Evolutionary conservation across 2,113 vertebrate genomes (phyloP).

Genomic region (Craseonycteris thonglongyai): DNA sequence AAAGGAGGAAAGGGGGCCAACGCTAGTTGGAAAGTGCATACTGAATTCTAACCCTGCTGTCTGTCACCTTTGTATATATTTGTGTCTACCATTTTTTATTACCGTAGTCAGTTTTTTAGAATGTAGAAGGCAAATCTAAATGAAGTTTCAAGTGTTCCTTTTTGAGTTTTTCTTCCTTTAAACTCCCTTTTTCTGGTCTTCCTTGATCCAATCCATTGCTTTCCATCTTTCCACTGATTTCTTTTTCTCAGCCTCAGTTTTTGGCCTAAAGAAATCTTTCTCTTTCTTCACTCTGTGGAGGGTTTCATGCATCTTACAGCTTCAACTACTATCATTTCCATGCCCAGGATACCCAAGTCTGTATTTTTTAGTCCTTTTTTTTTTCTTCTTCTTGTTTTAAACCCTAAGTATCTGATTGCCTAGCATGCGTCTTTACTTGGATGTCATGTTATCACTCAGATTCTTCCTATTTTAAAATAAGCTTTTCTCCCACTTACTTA

Average conservation of each 20-base stretch:
- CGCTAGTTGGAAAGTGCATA: not conserved
- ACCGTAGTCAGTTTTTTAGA: slow-evolving; percentile 18
- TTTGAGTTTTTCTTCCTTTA: slow-evolving; percentile 38
- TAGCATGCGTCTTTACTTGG: not conserved
- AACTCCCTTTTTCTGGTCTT: not conserved
- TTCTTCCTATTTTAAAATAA: not conserved
- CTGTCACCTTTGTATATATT: not conserved
- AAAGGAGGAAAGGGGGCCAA: not conserved
- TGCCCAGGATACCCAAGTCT: not conserved
- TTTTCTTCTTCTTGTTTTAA: not conserved
- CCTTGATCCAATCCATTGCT: not conserved
- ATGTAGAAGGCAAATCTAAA: not conserved
- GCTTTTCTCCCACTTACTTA: not conserved
- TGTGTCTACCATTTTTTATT: not conserved
- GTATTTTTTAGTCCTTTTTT: slow-evolving; percentile 1
- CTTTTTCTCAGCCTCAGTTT: not conserved
- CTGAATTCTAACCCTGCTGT: not conserved
- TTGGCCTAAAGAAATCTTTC: not conserved
- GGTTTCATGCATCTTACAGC: not conserved
- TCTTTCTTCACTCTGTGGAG: not conserved
- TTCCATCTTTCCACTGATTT: not conserved
- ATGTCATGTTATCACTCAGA: not conserved
- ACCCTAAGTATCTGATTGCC: not conserved
- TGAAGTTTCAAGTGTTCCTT: not conserved
- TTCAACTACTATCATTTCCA: not conserved